Conservation (phyloP, 2,888 invertebrate species). For the Zaprionus obscuricornis region DNA sequence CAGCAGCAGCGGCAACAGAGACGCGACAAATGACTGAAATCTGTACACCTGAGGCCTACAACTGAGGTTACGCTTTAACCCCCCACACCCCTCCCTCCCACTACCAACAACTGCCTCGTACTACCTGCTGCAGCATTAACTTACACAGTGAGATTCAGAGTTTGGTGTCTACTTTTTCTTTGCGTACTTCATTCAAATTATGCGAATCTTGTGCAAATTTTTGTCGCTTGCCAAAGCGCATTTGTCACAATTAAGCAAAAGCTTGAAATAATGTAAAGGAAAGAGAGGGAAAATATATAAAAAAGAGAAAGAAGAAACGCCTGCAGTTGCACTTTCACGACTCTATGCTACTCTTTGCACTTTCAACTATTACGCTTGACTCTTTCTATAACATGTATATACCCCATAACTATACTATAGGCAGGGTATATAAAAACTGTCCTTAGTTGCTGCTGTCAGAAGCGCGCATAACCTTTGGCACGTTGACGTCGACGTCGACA, state of each 20-base stretch:
- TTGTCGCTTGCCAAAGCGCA: constrained; percentile 58
- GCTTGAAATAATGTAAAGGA: constrained; percentile 50
- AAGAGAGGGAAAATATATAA: too few species aligned
- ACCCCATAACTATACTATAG: constrained; percentile 1
- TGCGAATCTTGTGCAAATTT: constrained; percentile 53
- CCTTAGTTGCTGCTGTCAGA: neutral
- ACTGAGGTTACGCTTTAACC: neutral
- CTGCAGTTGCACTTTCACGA: too few species aligned
- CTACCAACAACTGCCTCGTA: constrained; percentile 1
- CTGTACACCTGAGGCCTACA: neutral
- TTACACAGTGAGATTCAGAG: too few species aligned
- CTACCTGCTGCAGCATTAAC: too few species aligned
- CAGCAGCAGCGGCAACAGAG: neutral
- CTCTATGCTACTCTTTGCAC: too few species aligned
- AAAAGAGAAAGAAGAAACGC: too few species aligned
- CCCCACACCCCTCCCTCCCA: constrained; percentile 14
- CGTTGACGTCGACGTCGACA: constrained; percentile 72
- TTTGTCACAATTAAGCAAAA: constrained; percentile 77
- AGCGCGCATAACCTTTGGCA: constrained; percentile 36
- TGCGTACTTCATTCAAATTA: too few species aligned
- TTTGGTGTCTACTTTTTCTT: too few species aligned
- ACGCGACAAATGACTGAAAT: neutral
- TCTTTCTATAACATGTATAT: too few species aligned
- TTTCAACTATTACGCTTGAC: too few species aligned
- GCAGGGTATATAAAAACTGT: neutral